Base-by-base conservation (phyloP, 2,888 invertebrate genomes). In the Pristionchus arcanus region DNA sequence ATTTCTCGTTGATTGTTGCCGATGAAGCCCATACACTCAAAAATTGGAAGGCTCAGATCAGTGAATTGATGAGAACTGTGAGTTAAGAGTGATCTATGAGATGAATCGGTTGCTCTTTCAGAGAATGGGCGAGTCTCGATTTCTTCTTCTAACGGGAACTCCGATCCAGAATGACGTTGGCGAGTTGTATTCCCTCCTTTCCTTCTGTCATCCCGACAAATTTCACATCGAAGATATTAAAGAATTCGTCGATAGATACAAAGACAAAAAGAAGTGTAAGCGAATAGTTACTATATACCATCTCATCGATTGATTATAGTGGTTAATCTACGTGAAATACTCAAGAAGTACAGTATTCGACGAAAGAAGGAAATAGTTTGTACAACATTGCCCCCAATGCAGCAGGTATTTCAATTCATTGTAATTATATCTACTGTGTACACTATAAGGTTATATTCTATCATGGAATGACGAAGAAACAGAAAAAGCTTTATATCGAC, bases 91-190 rank as follows among this genome's bases (percentile, higher is more conserved):
- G 19, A n/a, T 83, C 4, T 55, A 55, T 37, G 28, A 13, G 13
- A 25, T 42, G 53, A 7, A 83, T 31, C 3, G n/a, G 3, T 25
- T 25, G 25, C 55, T 19, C n/a, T 49, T 31, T 1, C 25, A 55
- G 49, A 49, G 53, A 83, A 3, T 83, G 55, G 74, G n/a, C 15
- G 34, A 53, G 3, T 83, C 53, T 7, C 49, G 16, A 19, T 91
- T 89, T 37, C 63, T 96, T 9, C 92, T 96, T 77, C 91, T 96
- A 90, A 96, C 96, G 25, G 96, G 96, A 4, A 96, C 96, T 16
- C 96, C 96, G 15, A 94, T 96, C 28, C 96, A 96, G 93, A 96
- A 96, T 93, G 95, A 96, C 90, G 92, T 96, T 42, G 90, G 91
- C 25, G 96, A 96, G 91, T 92, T 96, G 81, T 96, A 95, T 91